Conservation (phyloP, 2,888 invertebrate species). For the Drosophila formosana region DNA sequence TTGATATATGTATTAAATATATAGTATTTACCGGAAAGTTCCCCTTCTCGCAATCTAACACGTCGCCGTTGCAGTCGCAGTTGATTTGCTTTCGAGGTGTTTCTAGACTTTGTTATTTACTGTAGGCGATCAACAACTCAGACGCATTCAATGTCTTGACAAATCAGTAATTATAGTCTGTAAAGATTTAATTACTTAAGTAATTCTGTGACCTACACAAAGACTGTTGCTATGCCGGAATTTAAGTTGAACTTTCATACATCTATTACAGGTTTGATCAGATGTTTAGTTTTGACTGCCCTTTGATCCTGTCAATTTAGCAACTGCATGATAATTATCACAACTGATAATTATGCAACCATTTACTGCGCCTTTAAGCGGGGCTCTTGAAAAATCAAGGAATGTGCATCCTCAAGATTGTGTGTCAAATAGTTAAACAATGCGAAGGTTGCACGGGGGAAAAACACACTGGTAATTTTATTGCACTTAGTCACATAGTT, state of each 20-base stretch:
- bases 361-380: conserved; percentile 48
- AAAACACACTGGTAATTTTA: conserved; percentile 21
- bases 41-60: not conserved
- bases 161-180: conserved; percentile 25
- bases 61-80: not conserved
- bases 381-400: conserved; percentile 34
- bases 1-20: not conserved
- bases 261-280: conserved; percentile 11
- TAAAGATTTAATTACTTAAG: conserved; percentile 30
- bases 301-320: conserved; percentile 59
- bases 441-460: conserved; percentile 25
- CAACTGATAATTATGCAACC: conserved; percentile 27
- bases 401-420: conserved; percentile 55
- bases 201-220: conserved; percentile 16
- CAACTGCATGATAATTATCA: conserved; percentile 49
- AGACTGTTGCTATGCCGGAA: conserved; percentile 17
- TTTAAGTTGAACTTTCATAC: conserved; percentile 10
- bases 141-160: conserved; percentile 17
- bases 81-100: conserved; percentile 7
- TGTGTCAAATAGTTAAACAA: conserved; percentile 41
- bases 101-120: conserved; percentile 17
- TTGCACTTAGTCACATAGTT: conserved; percentile 48
- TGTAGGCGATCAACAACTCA: conserved; percentile 12
- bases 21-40: conserved; percentile 7
- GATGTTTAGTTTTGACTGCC: conserved; percentile 22